A percentile compares a stretch with the other conserved stretches of the same genome.
Evolutionary conservation across 2,888 invertebrate species (phyloP).

Genomic region (Agrochola circellaris): DNA sequence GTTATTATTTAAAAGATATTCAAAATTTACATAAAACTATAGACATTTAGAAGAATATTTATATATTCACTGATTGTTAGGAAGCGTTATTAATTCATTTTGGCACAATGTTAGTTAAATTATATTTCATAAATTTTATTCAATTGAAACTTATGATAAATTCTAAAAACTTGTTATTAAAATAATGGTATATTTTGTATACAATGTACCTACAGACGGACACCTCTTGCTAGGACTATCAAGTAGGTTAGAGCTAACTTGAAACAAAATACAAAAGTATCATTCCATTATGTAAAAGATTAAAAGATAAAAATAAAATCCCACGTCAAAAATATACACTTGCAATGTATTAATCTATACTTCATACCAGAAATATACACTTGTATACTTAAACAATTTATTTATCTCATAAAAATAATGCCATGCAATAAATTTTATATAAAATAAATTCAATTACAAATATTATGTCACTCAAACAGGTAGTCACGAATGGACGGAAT

Average conservation of each 20-base stretch:
- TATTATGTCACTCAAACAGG: constrained; percentile 76
- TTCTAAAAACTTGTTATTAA: constrained; percentile 49
- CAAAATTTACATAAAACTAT: constrained; percentile 48
- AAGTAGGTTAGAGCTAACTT: constrained; percentile 31
- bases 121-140: constrained; percentile 41
- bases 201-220: constrained; percentile 21
- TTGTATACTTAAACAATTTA: constrained; percentile 26
- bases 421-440: constrained; percentile 43
- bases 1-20: constrained; percentile 33
- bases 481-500: constrained; percentile 72
- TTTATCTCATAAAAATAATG: constrained; percentile 32
- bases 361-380: constrained; percentile 39
- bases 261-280: constrained; percentile 49
- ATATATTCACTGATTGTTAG: constrained; percentile 61
- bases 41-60: constrained; percentile 33
- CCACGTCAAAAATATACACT: constrained; percentile 40
- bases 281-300: constrained; percentile 3
- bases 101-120: constrained; percentile 81
- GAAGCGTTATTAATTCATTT: constrained; percentile 74
- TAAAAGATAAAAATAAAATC: constrained; percentile 7
- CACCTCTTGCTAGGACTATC: constrained; percentile 22
- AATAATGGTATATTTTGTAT: constrained; percentile 63
- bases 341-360: constrained; percentile 17
- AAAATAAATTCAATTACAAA: constrained; percentile 58
- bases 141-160: constrained; percentile 29